These are phyloP conservation scores for Phrynocephalus versicolor DNA, from an alignment of 2,113 vertebrate species.

Conservation along the genomic window DNA sequence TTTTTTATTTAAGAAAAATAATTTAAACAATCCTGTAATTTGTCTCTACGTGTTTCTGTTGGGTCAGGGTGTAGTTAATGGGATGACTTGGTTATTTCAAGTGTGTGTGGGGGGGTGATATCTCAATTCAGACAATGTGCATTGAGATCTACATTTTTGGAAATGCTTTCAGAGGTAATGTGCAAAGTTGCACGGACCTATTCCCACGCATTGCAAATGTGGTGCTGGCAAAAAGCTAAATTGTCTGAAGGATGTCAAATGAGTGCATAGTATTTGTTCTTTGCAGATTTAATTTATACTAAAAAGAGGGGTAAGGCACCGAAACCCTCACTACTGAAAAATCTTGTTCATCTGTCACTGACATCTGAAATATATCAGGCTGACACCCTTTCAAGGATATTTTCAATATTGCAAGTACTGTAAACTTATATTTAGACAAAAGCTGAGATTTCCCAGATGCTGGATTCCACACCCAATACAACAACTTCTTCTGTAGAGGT, in stretches of 20 bases:
- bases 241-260: neutral
- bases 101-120: too few species aligned
- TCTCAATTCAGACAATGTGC: neutral
- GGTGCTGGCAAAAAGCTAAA: neutral
- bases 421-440: neutral
- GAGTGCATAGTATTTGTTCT: neutral
- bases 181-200: neutral
- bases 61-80: neutral
- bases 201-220: neutral
- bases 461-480: neutral
- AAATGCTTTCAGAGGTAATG: neutral
- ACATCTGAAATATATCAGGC: too few species aligned
- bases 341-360: neutral
- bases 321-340: neutral
- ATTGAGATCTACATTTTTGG: neutral
- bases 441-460: neutral
- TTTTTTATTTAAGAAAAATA: constrained; percentile 74
- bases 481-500: neutral
- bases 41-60: constrained; percentile 41
- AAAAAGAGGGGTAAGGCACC: neutral
- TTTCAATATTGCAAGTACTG: neutral
- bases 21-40: constrained; percentile 55
- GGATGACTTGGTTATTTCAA: constrained; percentile 33
- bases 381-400: neutral
- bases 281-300: neutral